These are phyloP conservation scores for Dreissena polymorpha DNA, from an alignment of 1,140 invertebrate species.

Conservation along the genomic window DNA sequence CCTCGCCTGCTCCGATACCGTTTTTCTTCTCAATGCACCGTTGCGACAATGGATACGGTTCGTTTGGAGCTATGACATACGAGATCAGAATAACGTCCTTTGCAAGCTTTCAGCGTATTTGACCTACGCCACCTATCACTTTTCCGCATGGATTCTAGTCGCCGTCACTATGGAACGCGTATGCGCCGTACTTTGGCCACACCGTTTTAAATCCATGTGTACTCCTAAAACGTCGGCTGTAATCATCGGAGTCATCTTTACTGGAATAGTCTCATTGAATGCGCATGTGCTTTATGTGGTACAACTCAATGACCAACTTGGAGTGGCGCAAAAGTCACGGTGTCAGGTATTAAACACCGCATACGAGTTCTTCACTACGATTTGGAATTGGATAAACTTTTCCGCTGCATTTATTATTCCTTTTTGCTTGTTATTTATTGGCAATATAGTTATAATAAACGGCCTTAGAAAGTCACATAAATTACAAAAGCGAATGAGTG, in stretches of 20 bases:
- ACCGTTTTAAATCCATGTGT: conserved; percentile 44
- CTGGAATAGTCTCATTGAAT: neutral
- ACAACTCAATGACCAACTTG: neutral
- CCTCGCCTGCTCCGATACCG: conserved; percentile 58
- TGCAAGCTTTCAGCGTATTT: conserved; percentile 61
- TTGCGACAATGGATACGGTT: conserved; percentile 60
- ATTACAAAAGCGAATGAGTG: conserved; percentile 6
- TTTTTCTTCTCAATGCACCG: conserved; percentile 58
- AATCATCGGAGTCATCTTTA: neutral
- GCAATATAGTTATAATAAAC: conserved; percentile 23
- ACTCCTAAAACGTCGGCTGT: conserved; percentile 1
- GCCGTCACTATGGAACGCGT: conserved; percentile 64
- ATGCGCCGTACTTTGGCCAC: conserved; percentile 60
- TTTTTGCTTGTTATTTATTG: conserved; percentile 18
- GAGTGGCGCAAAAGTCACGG: neutral
- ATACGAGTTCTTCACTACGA: conserved; percentile 26
- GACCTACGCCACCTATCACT: conserved; percentile 53
- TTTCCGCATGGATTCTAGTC: conserved; percentile 66
- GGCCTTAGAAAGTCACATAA: neutral
- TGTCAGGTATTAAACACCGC: conserved; percentile 16
- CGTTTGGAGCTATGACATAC: conserved; percentile 55
- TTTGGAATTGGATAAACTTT: conserved; percentile 46
- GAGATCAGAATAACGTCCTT: conserved; percentile 29
- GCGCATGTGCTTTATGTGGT: conserved; percentile 42
- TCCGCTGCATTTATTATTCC: conserved; percentile 10